phyloP scores from a whole-genome alignment of 1,140 invertebrate genomes.

The Ditylenchus dipsaci region DNA sequence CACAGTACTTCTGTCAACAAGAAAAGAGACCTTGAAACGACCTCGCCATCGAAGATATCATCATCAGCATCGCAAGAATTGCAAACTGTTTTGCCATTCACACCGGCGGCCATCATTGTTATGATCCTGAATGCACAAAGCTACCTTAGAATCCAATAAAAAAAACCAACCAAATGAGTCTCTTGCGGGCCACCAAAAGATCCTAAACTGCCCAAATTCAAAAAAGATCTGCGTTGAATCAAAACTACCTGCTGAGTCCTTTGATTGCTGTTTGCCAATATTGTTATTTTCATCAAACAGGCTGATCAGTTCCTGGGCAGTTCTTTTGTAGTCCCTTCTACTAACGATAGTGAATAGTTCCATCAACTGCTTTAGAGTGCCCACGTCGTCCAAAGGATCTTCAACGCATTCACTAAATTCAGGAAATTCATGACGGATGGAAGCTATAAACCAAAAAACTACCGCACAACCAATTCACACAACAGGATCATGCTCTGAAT shows the following conservation, averaged over 20 bases:
- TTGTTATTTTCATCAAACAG: constrained; percentile 78
- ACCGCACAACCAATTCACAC: constrained; percentile 72
- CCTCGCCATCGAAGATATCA: constrained; percentile 95
- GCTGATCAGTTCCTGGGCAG: constrained; percentile 83
- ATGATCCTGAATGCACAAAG: constrained; percentile 65
- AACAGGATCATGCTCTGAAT: constrained; percentile 81
- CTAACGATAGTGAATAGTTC: constrained; percentile 80
- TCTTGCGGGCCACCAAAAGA: constrained; percentile 53
- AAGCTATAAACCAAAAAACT: constrained; percentile 8
- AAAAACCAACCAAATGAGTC: constrained; percentile 75
- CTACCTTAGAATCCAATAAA: no score
- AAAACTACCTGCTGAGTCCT: constrained; percentile 74
- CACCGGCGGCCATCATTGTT: constrained; percentile 94
- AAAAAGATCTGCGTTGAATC: background rate
- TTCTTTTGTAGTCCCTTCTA: constrained; percentile 92
- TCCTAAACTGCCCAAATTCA: constrained; percentile 28
- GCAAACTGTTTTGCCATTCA: constrained; percentile 82
- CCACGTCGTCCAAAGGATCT: constrained; percentile 89
- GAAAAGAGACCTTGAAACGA: constrained; percentile 72
- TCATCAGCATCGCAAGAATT: constrained; percentile 85
- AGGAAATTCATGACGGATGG: background rate
- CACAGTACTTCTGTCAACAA: no score
- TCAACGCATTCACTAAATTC: constrained; percentile 77
- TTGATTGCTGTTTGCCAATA: constrained; percentile 66
- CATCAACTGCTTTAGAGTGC: constrained; percentile 88